phyloP scores from a whole-genome alignment of 2,797 vertebrate genomes.

The Phalloptychus januarius region DNA sequence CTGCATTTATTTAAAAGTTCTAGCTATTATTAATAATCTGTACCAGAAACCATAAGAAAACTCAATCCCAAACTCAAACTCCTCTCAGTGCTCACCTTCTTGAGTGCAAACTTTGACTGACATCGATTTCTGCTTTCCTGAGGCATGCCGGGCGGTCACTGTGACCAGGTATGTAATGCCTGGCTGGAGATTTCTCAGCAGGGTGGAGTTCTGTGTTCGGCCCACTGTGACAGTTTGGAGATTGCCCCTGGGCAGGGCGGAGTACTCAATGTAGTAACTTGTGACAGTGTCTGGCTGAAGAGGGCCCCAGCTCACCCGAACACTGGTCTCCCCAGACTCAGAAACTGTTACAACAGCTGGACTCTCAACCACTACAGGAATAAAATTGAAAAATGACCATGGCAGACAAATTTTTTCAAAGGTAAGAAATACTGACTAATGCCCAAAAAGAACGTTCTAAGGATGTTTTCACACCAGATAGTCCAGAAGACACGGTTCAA shows the following conservation, averaged over 20 bases:
- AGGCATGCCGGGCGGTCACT: slow-evolving; percentile 82
- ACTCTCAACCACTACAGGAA: slow-evolving; percentile 77
- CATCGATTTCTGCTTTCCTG: slow-evolving; percentile 88
- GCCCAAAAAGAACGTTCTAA: neutral
- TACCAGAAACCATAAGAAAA: neutral
- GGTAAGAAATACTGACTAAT: neutral
- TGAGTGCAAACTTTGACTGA: slow-evolving; percentile 92
- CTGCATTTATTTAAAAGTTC: no score
- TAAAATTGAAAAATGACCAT: neutral
- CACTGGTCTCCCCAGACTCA: slow-evolving; percentile 80
- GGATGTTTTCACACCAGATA: no score
- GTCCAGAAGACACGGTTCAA: no score
- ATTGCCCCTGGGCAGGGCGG: slow-evolving; percentile 81
- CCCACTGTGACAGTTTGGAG: slow-evolving; percentile 77
- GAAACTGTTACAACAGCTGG: slow-evolving; percentile 86
- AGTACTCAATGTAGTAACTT: slow-evolving; percentile 86
- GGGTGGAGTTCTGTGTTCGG: slow-evolving; percentile 81
- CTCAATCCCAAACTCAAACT: neutral
- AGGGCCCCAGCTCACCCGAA: slow-evolving; percentile 91
- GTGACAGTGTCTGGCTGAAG: slow-evolving; percentile 74
- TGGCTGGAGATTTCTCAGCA: slow-evolving; percentile 85
- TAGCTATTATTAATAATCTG: neutral
- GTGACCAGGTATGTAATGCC: slow-evolving; percentile 93
- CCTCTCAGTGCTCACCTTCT: slow-evolving; percentile 78
- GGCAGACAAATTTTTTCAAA: neutral